Base-by-base conservation (phyloP, 2,888 invertebrate species). In the Chironomus tentans region DNA sequence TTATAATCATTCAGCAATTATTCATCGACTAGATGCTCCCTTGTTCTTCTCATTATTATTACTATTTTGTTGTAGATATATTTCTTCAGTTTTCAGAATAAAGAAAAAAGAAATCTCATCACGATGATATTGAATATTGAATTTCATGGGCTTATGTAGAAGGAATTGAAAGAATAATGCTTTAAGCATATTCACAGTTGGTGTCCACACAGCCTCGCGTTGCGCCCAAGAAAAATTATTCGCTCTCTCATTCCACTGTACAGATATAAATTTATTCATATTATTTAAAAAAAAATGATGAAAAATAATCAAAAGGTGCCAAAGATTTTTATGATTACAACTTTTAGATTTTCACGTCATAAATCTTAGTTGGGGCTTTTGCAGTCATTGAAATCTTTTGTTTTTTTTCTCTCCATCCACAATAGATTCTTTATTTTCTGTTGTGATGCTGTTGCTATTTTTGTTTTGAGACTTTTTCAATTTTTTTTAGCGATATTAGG, bases 251-350 rank as follows among this genome's bases (percentile, higher is more conserved):
- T 38, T 38, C 38, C 38, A 38, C 38, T 56, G 15, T 18, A 18
- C 56, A 18, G 56, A 56, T 18, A 18, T 56, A 56, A 56, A 56
- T 38, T 38, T 38, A 38, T 38, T 38, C 38, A 38, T 38, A 38
- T 38, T 28, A 38, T 38, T 38, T n/a, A n/a, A n/a, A n/a, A n/a
- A 56, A 56, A 18, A 56, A 56, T 18, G 56, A 56, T 38, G 50
- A 50, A 50, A 50, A 50, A 50, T 50, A n/a, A 61, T 70, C 48
- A 22, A 12, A 21, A 72, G 72, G 72, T 72, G 72, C 56, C 71
- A 71, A 71, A 71, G 71, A 71, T 72, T 50, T 72, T 72, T 61
- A 72, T 72, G 72, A 72, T 72, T 72, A 72, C 38, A 61, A 72
- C 15, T 72, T 72, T 72, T 72, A 50, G 38, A 46, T 72, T 72